Evolutionary conservation across 2,888 invertebrate species (phyloP), one percentile per base, ranked within the genome.

Genomic region (Nectonema munidae): DNA sequence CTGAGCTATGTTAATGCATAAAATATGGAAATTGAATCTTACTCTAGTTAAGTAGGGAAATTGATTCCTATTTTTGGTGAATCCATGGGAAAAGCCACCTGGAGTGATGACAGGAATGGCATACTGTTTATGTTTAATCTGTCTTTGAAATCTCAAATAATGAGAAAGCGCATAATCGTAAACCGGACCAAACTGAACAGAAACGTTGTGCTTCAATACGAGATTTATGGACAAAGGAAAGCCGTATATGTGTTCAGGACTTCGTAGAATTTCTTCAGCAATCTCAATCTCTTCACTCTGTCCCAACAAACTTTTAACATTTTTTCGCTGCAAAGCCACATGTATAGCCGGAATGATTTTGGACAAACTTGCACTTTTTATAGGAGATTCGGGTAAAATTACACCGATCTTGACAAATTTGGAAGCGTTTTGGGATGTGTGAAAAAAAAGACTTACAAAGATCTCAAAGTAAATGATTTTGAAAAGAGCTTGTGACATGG

Each of bases 131-230:
- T n/a, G n/a, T n/a, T n/a, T n/a, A n/a, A n/a, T n/a, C n/a, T n/a
- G n/a, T n/a, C n/a, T n/a, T n/a, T n/a, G n/a, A n/a, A n/a, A n/a
- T n/a, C n/a, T n/a, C n/a, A n/a, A n/a, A n/a, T n/a, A n/a, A n/a
- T n/a, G n/a, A n/a, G n/a, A n/a, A n/a, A n/a, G n/a, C n/a, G 35
- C 21, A 13, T 30, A 28, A 21, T 41, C 39, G 40, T 39, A 41
- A 25, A 39, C 39, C 19, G 41, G 41, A n/a, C 41, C 41, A 18
- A 41, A 39, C 17, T 41, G n/a, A 11, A 41, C 30, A 4, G 21
- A 4, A n/a, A 41, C 13, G 9, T 21, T 6, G 29, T 39, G 29
- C 37, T 41, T 40, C 5, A 34, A 16, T 5, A 19, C 35, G 4
- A 34, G 35, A 5, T 20, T 16, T 5, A 34, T 16, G 15, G 35